Evolutionary conservation across 2,113 vertebrate species (phyloP), one percentile per base, ranked within the genome.

Genomic region (Tachycineta bicolor): DNA sequence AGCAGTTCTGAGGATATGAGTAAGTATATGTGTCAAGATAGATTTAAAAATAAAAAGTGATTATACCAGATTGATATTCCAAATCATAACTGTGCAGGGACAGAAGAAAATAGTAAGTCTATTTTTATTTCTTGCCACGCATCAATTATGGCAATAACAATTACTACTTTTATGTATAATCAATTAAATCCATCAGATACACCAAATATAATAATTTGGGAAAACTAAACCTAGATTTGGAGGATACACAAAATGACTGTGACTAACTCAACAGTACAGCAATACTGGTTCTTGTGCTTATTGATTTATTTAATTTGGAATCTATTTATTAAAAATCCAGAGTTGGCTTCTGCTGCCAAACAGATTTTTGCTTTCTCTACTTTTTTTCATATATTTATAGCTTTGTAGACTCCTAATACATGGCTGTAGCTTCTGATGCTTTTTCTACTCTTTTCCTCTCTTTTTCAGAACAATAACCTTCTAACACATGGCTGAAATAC

Each of bases 11-110:
- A 80, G 60, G 53, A 52, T 81, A 71, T 83, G 62, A 93, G 84
- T 82, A 91, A 79, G 47, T 85, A 5, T 10, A 44, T 37, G 29
- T 94, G 68, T 63, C 69, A 85, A 62, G 70, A 83, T 11, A 47
- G 64, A 56, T 81, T 89, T 83, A 74, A 94, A 96, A 93, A 70
- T 86, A 83, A 93, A 76, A 93, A 86, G 12, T 43, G 14, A 80
- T 93, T 88, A 39, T 39, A 81, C 10, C 12, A 33, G 19, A 62
- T 77, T 77, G 3, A 50, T 90, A 87, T 86, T 69, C 6, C 41
- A 69, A 78, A 70, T 39, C 11, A 44, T n/a, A 74, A 47, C 25
- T 31, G 18, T 70, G 21, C 41, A 74, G 26, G 34, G 20, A 43
- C 9, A 74, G 47, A 21, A 79, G 24, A 39, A 83, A 89, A 75